Conservation (phyloP, 2,888 invertebrate genomes). For the Serripes groenlandicus region DNA sequence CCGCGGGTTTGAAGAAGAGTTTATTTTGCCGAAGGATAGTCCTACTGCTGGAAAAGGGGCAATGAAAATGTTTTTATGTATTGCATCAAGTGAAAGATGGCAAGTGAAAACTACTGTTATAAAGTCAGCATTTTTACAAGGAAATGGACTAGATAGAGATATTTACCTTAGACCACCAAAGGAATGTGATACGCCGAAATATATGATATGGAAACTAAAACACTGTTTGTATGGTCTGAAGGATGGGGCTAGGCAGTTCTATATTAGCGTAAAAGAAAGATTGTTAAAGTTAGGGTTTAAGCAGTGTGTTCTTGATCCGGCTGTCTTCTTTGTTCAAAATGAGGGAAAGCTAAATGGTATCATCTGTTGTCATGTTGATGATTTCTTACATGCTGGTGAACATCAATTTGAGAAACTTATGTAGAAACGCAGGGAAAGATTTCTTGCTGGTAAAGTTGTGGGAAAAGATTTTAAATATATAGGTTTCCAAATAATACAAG, state of each 20-base stretch:
- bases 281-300: conserved; percentile 52
- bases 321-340: conserved; percentile 54
- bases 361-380: conserved; percentile 66
- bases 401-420: conserved; percentile 48
- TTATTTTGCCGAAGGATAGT: too few relatives aligned
- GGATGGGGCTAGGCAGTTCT: conserved; percentile 66
- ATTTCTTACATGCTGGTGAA: conserved; percentile 69
- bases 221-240: conserved; percentile 67
- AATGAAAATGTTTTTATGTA: too few relatives aligned
- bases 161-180: conserved; percentile 58
- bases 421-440: conserved; percentile 40
- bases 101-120: conserved; percentile 67
- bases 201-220: conserved; percentile 64
- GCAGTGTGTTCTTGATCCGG: conserved; percentile 63
- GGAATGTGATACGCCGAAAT: conserved; percentile 34
- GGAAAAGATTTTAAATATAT: conserved; percentile 57
- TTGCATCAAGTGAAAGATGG: too few relatives aligned
- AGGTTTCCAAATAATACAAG: conserved; percentile 50
- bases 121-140: conserved; percentile 68
- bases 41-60: too few relatives aligned
- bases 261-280: conserved; percentile 59
- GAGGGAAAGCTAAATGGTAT: conserved; percentile 48
- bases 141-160: conserved; percentile 56
- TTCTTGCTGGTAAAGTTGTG: conserved; percentile 61
- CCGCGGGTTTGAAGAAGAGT: too few relatives aligned